phyloP scores from a whole-genome alignment of 2,888 invertebrate genomes.

The Apamea sordens region DNA sequence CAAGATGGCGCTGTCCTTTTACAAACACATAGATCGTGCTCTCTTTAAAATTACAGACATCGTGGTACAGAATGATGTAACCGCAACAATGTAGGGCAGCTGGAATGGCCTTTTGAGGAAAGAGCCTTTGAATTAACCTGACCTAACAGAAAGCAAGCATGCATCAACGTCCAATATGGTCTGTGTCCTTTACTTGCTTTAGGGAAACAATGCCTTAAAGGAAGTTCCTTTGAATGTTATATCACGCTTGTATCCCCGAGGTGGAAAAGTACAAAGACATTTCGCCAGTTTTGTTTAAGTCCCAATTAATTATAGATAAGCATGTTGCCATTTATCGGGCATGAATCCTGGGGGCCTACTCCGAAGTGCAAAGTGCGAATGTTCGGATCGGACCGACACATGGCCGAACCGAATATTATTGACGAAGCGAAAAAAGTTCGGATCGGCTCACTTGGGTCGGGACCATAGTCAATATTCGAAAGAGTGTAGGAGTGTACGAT shows the following conservation, averaged over 20 bases:
- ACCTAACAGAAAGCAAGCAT: constrained; percentile 8
- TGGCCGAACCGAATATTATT: no score
- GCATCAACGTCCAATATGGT: constrained; percentile 27
- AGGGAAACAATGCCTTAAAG: constrained; percentile 8
- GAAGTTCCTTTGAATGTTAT: not conserved
- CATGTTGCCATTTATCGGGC: no score
- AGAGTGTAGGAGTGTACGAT: no score
- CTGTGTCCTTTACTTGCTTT: constrained; percentile 35
- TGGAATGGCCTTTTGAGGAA: constrained; percentile 36
- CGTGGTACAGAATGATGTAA: constrained; percentile 27
- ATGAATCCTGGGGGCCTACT: no score
- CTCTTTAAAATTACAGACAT: constrained; percentile 6
- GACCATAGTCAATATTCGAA: no score
- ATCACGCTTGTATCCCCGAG: not conserved
- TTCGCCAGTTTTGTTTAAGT: not conserved
- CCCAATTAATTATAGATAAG: not conserved
- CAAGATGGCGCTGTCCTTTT: not conserved
- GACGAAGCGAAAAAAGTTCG: no score
- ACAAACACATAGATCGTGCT: not conserved
- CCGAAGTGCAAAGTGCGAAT: no score
- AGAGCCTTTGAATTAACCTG: constrained; percentile 31
- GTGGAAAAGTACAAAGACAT: not conserved
- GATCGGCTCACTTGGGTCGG: no score
- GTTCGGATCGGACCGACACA: no score
- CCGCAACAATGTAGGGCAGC: constrained; percentile 9